A percentile compares a stretch with the other conserved stretches of the same genome.
Evolutionary conservation across 2,113 vertebrate genomes (phyloP).

Genomic region (Tor tambroides): DNA sequence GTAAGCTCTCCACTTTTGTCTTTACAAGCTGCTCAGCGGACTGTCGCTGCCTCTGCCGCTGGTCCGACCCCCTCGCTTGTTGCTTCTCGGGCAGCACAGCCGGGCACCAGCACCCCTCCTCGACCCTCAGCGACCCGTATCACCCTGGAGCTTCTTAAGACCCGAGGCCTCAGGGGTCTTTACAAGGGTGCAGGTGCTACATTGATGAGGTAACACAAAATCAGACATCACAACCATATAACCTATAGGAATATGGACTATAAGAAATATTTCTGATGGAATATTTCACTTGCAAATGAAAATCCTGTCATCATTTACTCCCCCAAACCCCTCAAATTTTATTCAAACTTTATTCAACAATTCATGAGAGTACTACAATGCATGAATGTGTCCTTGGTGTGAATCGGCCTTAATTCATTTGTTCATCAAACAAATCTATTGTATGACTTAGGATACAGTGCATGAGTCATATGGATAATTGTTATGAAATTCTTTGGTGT

Average conservation of each 20-base stretch:
- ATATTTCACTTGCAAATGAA: too few relatives aligned
- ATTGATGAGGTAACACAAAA: slow-evolving; percentile 79
- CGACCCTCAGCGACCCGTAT: slow-evolving; percentile 74
- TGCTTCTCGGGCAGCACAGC: slow-evolving; percentile 30
- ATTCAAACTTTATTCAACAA: too few relatives aligned
- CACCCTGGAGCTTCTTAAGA: slow-evolving; percentile 75
- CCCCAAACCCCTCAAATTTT: too few relatives aligned
- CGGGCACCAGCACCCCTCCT: slow-evolving; percentile 44
- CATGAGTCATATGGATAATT: neutral
- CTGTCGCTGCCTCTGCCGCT: slow-evolving; percentile 56
- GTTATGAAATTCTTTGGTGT: neutral
- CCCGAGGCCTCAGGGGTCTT: slow-evolving; percentile 77
- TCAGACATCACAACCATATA: neutral
- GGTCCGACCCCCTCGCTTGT: slow-evolving; percentile 58
- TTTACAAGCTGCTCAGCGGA: slow-evolving; percentile 70
- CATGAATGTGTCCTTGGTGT: neutral
- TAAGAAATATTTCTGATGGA: neutral
- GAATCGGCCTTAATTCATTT: neutral
- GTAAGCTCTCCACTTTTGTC: neutral
- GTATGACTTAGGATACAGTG: neutral
- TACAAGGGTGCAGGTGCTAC: slow-evolving; percentile 82
- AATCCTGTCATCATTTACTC: too few relatives aligned
- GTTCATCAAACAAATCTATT: neutral
- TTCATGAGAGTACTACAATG: too few relatives aligned
- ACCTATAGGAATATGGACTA: neutral